Evolutionary conservation across 2,797 vertebrate species (phyloP).

Genomic region (Hippocampus kuda): DNA sequence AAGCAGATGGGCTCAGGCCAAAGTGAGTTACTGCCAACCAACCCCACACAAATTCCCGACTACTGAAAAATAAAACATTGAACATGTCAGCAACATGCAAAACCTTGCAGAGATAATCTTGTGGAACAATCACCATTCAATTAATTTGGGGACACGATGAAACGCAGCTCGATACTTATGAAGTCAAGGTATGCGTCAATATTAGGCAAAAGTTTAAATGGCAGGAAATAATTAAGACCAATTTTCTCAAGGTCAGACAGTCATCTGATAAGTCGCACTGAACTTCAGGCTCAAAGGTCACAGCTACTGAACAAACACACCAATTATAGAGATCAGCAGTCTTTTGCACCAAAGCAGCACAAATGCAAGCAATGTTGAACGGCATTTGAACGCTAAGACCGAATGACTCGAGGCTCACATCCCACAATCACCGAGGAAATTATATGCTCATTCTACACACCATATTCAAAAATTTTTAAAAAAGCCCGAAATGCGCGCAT

Average conservation of each 20-base stretch:
- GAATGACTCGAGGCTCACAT: not conserved
- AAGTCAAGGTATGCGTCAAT: slow-evolving; percentile 51
- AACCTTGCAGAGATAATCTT: not conserved
- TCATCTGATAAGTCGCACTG: slow-evolving; percentile 75
- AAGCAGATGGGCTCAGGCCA: slow-evolving; percentile 67
- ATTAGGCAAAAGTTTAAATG: slow-evolving; percentile 61
- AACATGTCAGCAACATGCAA: not conserved
- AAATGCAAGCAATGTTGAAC: slow-evolving; percentile 14
- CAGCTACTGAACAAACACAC: slow-evolving; percentile 68
- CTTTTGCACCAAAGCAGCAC: slow-evolving; percentile 42
- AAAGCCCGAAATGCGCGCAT: not conserved
- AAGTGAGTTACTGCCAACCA: slow-evolving; percentile 56
- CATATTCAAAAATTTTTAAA: not conserved
- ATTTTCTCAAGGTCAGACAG: slow-evolving; percentile 82
- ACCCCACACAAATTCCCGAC: slow-evolving; percentile 20
- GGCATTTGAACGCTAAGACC: not conserved
- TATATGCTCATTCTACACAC: not conserved
- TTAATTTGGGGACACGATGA: not conserved
- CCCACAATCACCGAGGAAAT: not conserved
- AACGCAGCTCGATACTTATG: slow-evolving; percentile 9
- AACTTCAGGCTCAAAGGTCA: slow-evolving; percentile 68
- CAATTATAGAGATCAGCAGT: slow-evolving; percentile 69
- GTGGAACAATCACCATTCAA: too few species aligned
- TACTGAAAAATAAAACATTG: not conserved
- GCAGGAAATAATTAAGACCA: slow-evolving; percentile 81